Percentiles rank a stretch among this genome's conserved stretches.
phyloP scores from a whole-genome alignment of 1,140 invertebrate genomes.

The Brachionus paranguensis region DNA sequence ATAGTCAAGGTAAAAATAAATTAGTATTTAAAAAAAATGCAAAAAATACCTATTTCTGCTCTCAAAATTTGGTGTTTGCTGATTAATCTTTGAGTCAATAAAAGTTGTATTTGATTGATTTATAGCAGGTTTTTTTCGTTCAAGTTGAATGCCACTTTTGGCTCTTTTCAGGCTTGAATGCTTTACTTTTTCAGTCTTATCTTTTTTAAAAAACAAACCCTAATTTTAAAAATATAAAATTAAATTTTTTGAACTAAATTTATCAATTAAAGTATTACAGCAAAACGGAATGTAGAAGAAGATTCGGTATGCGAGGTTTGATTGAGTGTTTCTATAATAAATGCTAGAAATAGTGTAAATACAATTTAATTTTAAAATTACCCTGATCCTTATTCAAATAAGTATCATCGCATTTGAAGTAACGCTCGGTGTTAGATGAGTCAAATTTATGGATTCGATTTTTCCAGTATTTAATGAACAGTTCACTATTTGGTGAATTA shows the following conservation, averaged over 20 bases:
- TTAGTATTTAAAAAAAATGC: neutral
- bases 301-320: neutral
- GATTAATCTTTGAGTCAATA: neutral
- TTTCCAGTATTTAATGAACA: constrained; percentile 21
- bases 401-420: neutral
- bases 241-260: neutral
- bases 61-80: neutral
- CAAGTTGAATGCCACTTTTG: constrained; percentile 26
- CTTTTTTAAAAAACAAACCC: constrained; percentile 30
- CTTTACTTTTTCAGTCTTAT: constrained; percentile 1
- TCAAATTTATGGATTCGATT: neutral
- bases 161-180: constrained; percentile 31
- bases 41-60: neutral
- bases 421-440: neutral
- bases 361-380: neutral
- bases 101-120: neutral
- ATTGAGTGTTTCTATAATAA: neutral
- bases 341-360: neutral
- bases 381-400: constrained; percentile 6
- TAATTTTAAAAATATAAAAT: neutral
- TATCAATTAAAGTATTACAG: neutral
- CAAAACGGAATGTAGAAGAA: constrained; percentile 22
- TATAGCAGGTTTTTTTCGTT: neutral
- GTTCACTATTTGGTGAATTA: constrained; percentile 2
- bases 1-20: neutral